A percentile compares a stretch with the other conserved stretches of the same genome.
These are phyloP conservation scores for Blastobasis adustella DNA, from an alignment of 2,888 invertebrate species.

Conservation along the genomic window DNA sequence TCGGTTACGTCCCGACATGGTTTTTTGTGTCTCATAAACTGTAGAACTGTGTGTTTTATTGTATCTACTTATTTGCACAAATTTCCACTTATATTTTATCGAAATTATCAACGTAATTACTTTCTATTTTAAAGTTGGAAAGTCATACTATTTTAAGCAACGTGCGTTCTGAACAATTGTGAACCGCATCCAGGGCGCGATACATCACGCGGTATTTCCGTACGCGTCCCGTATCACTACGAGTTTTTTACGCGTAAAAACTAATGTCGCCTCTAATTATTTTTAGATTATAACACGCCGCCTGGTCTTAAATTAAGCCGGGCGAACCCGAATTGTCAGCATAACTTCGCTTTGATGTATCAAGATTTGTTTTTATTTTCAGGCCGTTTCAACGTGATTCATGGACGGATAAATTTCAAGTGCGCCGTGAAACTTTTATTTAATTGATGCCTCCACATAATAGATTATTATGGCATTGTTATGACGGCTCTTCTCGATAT, in stretches of 20 bases:
- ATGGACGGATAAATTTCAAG: constrained; percentile 66
- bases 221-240: constrained; percentile 51
- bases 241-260: constrained; percentile 73
- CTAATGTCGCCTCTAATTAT: constrained; percentile 73
- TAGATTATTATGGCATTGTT: constrained; percentile 54
- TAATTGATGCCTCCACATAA: constrained; percentile 57
- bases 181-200: constrained; percentile 44
- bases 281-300: constrained; percentile 74
- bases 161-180: constrained; percentile 44
- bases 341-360: constrained; percentile 72
- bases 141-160: no score
- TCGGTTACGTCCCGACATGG: constrained; percentile 29
- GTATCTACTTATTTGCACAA: no score
- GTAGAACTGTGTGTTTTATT: no score
- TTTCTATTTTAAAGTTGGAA: no score
- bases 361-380: constrained; percentile 71
- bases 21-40: no score
- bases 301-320: constrained; percentile 67
- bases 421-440: constrained; percentile 57
- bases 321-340: constrained; percentile 70
- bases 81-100: no score
- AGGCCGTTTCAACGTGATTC: constrained; percentile 63
- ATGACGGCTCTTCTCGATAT: constrained; percentile 22
- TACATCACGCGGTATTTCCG: constrained; percentile 69
- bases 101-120: no score